phyloP scores from a whole-genome alignment of 2,797 vertebrate genomes.

The Dermochelys coriacea region DNA sequence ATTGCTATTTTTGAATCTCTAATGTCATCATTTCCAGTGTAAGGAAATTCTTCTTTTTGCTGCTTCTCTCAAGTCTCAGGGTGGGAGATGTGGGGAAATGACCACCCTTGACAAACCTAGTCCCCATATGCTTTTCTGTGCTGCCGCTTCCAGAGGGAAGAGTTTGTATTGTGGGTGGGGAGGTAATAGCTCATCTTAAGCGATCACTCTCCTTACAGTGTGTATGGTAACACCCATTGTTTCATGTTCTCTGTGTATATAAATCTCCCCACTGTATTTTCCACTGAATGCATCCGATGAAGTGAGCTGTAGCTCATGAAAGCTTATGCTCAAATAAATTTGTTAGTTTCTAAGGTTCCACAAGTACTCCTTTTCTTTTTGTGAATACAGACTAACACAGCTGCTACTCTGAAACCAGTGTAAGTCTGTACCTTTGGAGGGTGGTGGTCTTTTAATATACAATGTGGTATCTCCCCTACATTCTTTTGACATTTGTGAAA shows the following conservation, averaged over 20 bases:
- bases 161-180: not conserved
- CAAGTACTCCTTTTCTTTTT: no score
- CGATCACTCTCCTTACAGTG: no score
- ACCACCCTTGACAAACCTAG: not conserved
- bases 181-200: no score
- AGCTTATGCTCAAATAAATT: no score
- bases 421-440: not conserved
- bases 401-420: no score
- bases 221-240: no score
- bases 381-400: no score
- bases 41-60: not conserved
- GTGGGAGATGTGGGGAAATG: not conserved
- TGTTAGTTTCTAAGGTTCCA: no score
- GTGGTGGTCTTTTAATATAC: not conserved
- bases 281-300: no score
- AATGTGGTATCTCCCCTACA: not conserved
- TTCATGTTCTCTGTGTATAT: no score
- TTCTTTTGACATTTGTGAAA: slow-evolving; percentile 37
- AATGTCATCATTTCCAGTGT: slow-evolving; percentile 10
- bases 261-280: no score
- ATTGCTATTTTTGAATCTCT: not conserved
- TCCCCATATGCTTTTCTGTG: not conserved
- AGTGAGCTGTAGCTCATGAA: no score
- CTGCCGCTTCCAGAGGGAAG: not conserved
- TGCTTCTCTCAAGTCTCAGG: slow-evolving; percentile 20